Base-by-base conservation (phyloP, 1,140 invertebrate genomes). In the Arion vulgaris region DNA sequence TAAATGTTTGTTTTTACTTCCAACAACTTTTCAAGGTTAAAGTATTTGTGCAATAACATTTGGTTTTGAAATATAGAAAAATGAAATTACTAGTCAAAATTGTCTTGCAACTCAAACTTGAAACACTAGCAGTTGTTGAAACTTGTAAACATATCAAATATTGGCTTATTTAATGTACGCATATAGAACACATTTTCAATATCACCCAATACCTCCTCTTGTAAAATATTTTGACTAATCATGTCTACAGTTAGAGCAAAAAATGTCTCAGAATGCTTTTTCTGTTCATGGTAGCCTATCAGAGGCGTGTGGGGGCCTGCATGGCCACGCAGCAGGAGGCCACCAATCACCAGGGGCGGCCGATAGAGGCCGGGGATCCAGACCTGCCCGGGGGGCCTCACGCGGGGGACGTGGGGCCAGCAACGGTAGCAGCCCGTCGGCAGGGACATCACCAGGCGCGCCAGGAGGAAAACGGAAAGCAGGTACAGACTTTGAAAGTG, bases 401-500 rank as follows among this genome's bases (percentile, higher is more conserved):
- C 80, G 94, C 94, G 85, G 95, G 94, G 95, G 95, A 94, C 95
- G 94, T 94, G 94, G 94, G 83, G 85, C 80, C 80, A 82, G 77
- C 77, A 82, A 77, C 75, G 73, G 80, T 53, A 84, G 80, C 81
- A 83, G 81, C 81, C 86, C 80, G 83, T 84, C 82, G 82, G 79
- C 79, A 80, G 84, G 86, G 72, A 82, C 79, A 81, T 79, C 74
- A 81, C 87, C 82, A 85, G 82, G 53, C 62, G 85, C 85, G 77
- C 75, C 81, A 79, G 91, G 92, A 96, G 96, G 96, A 96, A 98
- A 98, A 95, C 96, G 96, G 94, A 98, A 97, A 95, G 96, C 96
- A 94, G 96, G 97, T 94, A 96, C 96, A 94, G 96, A 97, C 95
- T 96, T 97, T 95, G 96, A 96, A 95, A 96, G 96, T 95, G 96